Conservation (phyloP, 2,888 invertebrate genomes). For the Conops quadrifasciatus region DNA sequence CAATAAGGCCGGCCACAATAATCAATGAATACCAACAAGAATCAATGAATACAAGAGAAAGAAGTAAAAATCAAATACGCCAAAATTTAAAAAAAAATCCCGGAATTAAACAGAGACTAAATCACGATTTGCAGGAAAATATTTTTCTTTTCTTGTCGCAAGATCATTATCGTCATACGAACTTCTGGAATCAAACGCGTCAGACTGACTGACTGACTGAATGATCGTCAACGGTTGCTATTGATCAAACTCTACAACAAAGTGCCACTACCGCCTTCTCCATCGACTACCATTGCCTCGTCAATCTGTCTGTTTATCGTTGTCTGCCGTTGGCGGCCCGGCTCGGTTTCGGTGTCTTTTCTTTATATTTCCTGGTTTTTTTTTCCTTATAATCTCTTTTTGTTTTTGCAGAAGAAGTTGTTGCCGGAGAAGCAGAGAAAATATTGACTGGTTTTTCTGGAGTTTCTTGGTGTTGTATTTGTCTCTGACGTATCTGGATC, state of each 20-base stretch:
- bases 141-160: slow-evolving; percentile 24
- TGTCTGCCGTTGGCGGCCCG: neutral
- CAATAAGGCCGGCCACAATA: neutral
- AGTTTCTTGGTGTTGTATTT: no score
- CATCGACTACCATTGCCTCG: no score
- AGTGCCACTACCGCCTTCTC: no score
- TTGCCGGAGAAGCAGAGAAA: no score
- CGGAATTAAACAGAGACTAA: slow-evolving; percentile 28
- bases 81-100: slow-evolving; percentile 15
- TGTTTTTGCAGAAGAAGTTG: no score
- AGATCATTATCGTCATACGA: slow-evolving; percentile 23
- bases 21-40: slow-evolving; percentile 7
- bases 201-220: neutral
- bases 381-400: no score
- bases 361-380: neutral
- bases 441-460: no score
- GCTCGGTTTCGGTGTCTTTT: neutral
- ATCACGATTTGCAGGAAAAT: slow-evolving; percentile 33
- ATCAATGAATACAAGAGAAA: slow-evolving; percentile 1
- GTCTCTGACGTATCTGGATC: neutral
- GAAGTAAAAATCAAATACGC: slow-evolving; percentile 5
- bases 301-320: neutral
- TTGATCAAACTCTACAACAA: no score
- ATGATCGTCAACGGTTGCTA: slow-evolving; percentile 3
- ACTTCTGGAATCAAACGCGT: neutral